phyloP scores from a whole-genome alignment of 2,113 vertebrate species.

The Hyperopisus bebe region DNA sequence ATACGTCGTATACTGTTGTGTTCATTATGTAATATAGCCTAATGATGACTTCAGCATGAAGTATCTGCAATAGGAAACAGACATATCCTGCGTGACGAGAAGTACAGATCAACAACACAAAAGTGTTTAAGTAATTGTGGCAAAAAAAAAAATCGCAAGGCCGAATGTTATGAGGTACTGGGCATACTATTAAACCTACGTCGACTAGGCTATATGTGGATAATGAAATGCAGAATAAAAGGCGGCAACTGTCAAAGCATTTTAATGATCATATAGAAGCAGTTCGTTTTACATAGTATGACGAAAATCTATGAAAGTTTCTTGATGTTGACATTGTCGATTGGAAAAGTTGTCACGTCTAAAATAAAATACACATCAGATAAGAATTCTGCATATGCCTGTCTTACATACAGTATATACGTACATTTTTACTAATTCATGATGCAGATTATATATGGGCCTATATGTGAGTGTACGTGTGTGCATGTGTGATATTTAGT shows the following conservation, averaged over 20 bases:
- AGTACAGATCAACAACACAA: no score
- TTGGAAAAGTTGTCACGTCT: not conserved
- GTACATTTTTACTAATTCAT: not conserved
- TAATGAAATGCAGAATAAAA: not conserved
- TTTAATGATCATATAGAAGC: not conserved
- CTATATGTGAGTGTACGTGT: no score
- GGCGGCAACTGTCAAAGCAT: not conserved
- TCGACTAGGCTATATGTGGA: not conserved
- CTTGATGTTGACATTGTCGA: not conserved
- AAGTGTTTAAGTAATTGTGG: not conserved
- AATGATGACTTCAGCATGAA: not conserved
- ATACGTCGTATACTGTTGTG: not conserved
- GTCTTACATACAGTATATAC: not conserved
- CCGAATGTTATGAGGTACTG: not conserved
- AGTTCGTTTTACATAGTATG: not conserved
- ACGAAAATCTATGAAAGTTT: not conserved
- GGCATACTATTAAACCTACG: not conserved
- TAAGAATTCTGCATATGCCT: not conserved
- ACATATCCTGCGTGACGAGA: no score
- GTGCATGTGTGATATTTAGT: not conserved
- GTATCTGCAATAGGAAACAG: not conserved
- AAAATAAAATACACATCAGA: not conserved
- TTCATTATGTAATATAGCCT: not conserved
- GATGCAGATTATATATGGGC: not conserved
- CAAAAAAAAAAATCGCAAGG: not conserved